A percentile compares a stretch with the other conserved stretches of the same genome.
Conservation (phyloP, 2,113 vertebrate species). For the Brachypteracias leptosomus region DNA sequence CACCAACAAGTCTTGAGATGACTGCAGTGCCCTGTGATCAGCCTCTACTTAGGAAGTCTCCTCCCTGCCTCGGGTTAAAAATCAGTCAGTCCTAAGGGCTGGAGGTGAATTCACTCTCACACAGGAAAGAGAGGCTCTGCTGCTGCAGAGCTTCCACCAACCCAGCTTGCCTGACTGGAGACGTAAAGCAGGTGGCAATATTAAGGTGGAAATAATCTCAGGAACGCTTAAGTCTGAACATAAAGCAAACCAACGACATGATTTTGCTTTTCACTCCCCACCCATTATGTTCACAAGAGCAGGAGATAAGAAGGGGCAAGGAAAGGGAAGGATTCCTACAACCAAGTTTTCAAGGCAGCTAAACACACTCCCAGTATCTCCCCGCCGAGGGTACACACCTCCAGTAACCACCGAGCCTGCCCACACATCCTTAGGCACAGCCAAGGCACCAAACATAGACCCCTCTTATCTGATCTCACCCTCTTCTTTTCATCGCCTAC, state of each 20-base stretch:
- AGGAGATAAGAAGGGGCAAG: background rate
- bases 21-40: background rate
- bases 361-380: background rate
- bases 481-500: background rate
- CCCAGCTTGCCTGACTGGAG: background rate
- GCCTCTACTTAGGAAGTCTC: background rate
- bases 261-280: background rate
- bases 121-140: background rate
- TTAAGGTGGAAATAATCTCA: background rate
- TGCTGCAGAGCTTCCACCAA: background rate
- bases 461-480: background rate
- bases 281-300: background rate
- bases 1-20: background rate
- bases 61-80: background rate
- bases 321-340: background rate
- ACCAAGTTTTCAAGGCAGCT: background rate
- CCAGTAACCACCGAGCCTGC: background rate
- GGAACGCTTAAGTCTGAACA: background rate
- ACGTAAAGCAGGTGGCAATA: background rate
- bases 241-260: background rate
- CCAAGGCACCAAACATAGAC: background rate
- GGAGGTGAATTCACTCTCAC: background rate
- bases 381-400: background rate
- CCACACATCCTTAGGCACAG: background rate
- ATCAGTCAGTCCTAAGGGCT: background rate